Evolutionary conservation across 2,888 invertebrate genomes (phyloP).

Genomic region (Nebria salina): DNA sequence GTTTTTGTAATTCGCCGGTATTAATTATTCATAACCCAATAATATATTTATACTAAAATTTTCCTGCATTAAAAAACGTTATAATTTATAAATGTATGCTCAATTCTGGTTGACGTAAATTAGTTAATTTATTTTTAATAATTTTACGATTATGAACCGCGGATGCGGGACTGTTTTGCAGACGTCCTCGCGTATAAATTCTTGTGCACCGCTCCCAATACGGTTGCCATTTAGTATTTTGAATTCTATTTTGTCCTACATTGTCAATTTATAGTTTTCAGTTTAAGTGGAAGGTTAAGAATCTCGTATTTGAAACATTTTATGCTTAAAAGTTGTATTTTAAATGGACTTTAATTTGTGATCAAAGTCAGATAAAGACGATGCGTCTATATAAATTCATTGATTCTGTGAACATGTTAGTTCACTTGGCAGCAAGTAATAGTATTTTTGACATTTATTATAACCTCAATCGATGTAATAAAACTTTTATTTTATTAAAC

Average conservation of each 20-base stretch:
- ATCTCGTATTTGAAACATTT: neutral
- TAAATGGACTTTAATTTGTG: neutral
- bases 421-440: neutral
- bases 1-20: neutral
- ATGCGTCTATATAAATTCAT: neutral
- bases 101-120: neutral
- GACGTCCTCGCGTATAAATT: neutral
- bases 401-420: neutral
- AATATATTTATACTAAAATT: neutral
- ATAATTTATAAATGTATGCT: neutral
- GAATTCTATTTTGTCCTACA: neutral
- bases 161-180: neutral
- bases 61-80: neutral
- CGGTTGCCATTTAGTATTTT: neutral
- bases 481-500: neutral
- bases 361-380: neutral
- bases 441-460: conserved; percentile 14
- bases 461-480: conserved; percentile 14
- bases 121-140: neutral
- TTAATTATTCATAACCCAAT: neutral
- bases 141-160: neutral
- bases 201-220: neutral
- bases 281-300: neutral
- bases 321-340: neutral
- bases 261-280: neutral